A percentile compares a stretch with the other conserved stretches of the same genome.
These are phyloP conservation scores for Sula dactylatra DNA, from an alignment of 2,113 vertebrate genomes.

Conservation along the genomic window DNA sequence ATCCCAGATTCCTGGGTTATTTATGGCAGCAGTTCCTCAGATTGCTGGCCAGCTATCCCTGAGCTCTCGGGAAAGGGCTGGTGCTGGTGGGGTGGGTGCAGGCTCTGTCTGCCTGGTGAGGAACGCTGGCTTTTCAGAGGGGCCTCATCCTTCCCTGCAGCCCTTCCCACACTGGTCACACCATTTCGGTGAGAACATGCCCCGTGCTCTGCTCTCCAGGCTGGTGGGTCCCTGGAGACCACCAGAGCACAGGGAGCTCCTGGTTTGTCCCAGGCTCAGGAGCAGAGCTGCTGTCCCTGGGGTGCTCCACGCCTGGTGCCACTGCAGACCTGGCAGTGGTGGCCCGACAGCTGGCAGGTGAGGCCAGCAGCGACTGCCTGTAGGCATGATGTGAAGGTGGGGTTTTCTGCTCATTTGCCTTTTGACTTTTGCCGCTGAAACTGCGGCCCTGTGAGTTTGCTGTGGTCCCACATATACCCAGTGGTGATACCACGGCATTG, in stretches of 20 bases:
- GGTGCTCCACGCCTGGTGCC: background rate
- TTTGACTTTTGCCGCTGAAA: background rate
- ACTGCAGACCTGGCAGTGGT: background rate
- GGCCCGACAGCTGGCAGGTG: background rate
- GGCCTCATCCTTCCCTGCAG: background rate
- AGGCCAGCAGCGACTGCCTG: no score
- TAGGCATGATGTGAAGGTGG: no score
- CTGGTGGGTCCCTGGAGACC: no score
- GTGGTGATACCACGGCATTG: background rate
- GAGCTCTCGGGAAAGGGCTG: background rate
- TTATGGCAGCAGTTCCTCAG: background rate
- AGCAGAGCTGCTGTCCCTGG: background rate
- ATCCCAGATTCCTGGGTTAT: background rate
- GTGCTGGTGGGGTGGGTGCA: background rate
- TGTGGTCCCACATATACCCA: background rate
- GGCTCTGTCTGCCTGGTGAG: background rate
- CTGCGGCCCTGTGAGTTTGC: background rate
- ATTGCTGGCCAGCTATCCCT: background rate
- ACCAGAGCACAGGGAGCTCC: background rate
- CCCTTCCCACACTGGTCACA: rapidly evolving
- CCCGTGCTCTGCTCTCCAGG: background rate
- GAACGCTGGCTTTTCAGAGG: no score
- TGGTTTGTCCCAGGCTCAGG: background rate
- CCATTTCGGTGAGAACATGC: rapidly evolving
- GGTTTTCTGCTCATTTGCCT: background rate